Evolutionary conservation across 1,140 invertebrate species (phyloP).

Genomic region (Cydia fagiglandana): DNA sequence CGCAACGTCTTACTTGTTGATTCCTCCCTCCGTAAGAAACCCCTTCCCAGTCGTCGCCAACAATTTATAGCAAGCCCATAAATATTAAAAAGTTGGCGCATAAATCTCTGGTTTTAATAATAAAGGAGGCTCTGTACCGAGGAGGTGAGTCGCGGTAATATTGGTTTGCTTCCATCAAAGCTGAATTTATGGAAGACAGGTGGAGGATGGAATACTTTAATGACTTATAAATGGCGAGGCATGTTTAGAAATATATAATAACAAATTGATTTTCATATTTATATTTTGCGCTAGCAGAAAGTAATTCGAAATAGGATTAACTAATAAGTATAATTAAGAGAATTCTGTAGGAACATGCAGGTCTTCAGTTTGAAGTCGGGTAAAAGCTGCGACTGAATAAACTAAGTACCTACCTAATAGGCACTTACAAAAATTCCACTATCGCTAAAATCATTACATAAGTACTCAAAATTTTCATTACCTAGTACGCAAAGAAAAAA

Average conservation of each 20-base stretch:
- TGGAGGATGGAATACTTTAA: slow-evolving; percentile 29
- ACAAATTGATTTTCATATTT: neutral
- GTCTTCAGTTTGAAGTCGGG: no score
- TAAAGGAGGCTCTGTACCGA: slow-evolving; percentile 47
- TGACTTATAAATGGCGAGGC: neutral
- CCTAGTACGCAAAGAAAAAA: slow-evolving; percentile 43
- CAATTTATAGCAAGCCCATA: slow-evolving; percentile 73
- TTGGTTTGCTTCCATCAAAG: slow-evolving; percentile 39
- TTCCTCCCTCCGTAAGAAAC: slow-evolving; percentile 57
- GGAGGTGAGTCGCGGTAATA: slow-evolving; percentile 53
- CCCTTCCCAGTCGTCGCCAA: slow-evolving; percentile 62
- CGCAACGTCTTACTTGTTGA: slow-evolving; percentile 61
- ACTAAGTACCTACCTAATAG: no score
- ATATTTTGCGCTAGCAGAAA: neutral
- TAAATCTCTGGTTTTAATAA: slow-evolving; percentile 72
- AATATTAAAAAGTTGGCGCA: slow-evolving; percentile 76
- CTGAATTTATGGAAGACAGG: slow-evolving; percentile 24
- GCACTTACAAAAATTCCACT: no score
- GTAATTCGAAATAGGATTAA: no score
- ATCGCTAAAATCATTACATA: slow-evolving; percentile 15
- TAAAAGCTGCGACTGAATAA: no score
- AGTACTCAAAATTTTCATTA: slow-evolving; percentile 31
- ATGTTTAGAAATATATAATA: neutral
- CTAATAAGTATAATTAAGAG: no score
- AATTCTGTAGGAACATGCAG: no score